phyloP scores from a whole-genome alignment of 2,888 invertebrate species.

The Xanthia icteritia region DNA sequence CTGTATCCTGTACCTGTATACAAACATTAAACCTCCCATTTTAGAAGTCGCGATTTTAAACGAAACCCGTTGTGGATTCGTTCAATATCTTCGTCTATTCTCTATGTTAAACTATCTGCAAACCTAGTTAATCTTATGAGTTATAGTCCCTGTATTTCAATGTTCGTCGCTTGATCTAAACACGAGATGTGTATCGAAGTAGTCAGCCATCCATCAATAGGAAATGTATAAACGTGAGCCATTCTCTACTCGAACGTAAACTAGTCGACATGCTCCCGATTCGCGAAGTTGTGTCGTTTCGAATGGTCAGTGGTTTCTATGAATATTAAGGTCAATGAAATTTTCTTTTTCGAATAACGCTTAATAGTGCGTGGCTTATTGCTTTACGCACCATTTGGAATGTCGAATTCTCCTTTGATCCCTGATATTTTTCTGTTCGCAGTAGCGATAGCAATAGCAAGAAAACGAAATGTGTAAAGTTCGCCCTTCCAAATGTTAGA shows the following conservation, averaged over 20 bases:
- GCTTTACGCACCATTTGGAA: slow-evolving; percentile 18
- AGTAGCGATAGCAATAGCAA: too few relatives aligned
- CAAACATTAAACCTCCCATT: neutral
- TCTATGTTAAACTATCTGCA: neutral
- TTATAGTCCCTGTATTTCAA: slow-evolving; percentile 41
- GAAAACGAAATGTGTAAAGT: too few relatives aligned
- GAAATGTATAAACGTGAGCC: slow-evolving; percentile 36
- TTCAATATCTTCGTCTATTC: neutral
- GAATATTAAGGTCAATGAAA: slow-evolving; percentile 32
- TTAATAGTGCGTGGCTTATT: slow-evolving; percentile 23
- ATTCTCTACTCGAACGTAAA: slow-evolving; percentile 40
- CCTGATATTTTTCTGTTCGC: neutral
- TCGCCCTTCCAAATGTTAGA: too few relatives aligned
- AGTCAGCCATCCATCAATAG: slow-evolving; percentile 38
- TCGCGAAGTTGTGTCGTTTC: slow-evolving; percentile 19
- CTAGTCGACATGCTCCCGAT: slow-evolving; percentile 45
- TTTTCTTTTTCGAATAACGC: slow-evolving; percentile 15
- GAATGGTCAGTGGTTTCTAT: slow-evolving; percentile 27
- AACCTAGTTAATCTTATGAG: slow-evolving; percentile 22
- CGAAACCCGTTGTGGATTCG: neutral
- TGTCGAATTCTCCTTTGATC: neutral
- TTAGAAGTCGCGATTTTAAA: neutral
- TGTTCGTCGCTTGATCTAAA: slow-evolving; percentile 4
- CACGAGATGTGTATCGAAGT: slow-evolving; percentile 38
- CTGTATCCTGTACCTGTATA: too few relatives aligned